Evolutionary conservation across 2,797 vertebrate genomes (phyloP).

Genomic region (Malurus leucopterus): DNA sequence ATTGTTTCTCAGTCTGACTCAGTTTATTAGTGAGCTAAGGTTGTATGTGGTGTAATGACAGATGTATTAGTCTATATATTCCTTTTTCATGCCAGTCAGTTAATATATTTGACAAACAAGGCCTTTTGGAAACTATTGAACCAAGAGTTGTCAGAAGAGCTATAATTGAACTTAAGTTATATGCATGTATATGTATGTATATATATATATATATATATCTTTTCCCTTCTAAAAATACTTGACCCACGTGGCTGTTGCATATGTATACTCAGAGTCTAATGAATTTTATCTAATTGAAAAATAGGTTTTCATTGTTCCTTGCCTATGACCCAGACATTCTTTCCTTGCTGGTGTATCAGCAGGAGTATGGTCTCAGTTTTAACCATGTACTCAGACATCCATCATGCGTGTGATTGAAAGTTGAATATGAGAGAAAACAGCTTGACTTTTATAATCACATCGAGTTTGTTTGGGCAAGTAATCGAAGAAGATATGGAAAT

Average conservation of each 20-base stretch:
- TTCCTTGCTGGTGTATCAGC: background rate
- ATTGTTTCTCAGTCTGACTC: background rate
- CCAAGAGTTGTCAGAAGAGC: background rate
- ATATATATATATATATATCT: background rate
- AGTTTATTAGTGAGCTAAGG: background rate
- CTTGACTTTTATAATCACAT: background rate
- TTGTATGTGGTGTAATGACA: background rate
- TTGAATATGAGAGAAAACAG: background rate
- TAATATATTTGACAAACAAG: background rate
- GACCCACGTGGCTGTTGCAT: background rate
- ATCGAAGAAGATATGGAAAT: background rate
- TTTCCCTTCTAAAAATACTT: background rate
- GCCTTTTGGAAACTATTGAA: background rate
- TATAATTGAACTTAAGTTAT: background rate
- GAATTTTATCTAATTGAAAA: background rate
- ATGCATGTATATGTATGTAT: background rate
- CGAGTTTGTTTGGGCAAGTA: background rate
- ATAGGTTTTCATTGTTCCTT: background rate
- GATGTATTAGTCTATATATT: background rate
- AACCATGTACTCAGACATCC: background rate
- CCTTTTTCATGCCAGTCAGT: background rate
- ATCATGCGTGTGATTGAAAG: background rate
- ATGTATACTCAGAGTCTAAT: background rate
- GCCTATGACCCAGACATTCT: background rate
- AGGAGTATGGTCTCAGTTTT: background rate